Conservation (phyloP, 2,113 vertebrate genomes). For the Petroica traversi region DNA sequence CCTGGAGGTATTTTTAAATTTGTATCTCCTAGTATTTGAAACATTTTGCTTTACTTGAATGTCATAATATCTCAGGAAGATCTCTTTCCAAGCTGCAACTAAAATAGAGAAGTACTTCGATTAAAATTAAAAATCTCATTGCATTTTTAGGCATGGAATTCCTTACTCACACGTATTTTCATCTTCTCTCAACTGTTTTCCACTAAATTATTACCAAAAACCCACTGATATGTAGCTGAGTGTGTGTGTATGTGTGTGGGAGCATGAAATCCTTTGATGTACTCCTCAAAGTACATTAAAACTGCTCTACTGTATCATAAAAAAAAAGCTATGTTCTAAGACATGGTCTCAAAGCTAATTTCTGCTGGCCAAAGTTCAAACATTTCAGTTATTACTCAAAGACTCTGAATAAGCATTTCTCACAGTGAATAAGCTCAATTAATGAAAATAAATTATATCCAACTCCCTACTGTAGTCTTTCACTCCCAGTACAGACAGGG, state of each 20-base stretch:
- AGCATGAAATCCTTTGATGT: background rate
- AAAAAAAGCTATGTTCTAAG: background rate
- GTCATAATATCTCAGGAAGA: background rate
- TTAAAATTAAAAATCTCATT: background rate
- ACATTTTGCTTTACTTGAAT: background rate
- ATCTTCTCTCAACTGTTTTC: background rate
- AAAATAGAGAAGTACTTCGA: background rate
- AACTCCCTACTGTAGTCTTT: slow-evolving; percentile 13
- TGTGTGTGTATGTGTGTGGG: background rate
- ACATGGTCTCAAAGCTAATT: background rate
- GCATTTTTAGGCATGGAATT: background rate
- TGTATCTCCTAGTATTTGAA: background rate
- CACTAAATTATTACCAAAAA: background rate
- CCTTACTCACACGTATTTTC: background rate
- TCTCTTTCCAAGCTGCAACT: background rate
- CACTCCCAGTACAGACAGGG: background rate
- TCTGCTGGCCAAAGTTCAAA: background rate
- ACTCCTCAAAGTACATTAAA: background rate
- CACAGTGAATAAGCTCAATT: background rate
- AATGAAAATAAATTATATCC: slow-evolving; percentile 21
- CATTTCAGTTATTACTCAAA: background rate
- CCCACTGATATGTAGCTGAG: background rate
- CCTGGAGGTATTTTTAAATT: background rate
- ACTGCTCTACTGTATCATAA: background rate
- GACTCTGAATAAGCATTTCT: background rate